phyloP scores from a whole-genome alignment of 2,113 vertebrate genomes.

The Malurus melanocephalus region DNA sequence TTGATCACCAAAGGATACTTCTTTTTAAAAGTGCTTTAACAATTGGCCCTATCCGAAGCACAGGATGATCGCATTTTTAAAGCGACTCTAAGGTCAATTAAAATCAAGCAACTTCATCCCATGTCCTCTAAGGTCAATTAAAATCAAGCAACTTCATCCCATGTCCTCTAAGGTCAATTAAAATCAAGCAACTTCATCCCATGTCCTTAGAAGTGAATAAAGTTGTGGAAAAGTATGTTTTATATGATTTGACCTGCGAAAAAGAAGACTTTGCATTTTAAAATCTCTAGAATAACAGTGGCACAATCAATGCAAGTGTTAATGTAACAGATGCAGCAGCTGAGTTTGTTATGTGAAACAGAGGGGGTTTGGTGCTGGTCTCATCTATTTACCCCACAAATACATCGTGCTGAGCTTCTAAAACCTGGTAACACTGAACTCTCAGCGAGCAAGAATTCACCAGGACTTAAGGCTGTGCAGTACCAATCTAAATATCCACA shows the following conservation, averaged over 20 bases:
- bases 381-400: not conserved
- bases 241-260: not conserved
- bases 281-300: not conserved
- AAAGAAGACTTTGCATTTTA: not conserved
- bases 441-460: not conserved
- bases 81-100: not conserved
- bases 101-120: not conserved
- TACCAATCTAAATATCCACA: not conserved
- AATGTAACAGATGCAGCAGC: not conserved
- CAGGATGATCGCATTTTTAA: not conserved
- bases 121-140: not conserved
- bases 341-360: not conserved
- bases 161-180: not conserved
- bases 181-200: not conserved
- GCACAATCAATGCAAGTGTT: not conserved
- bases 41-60: not conserved
- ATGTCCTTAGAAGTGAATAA: not conserved
- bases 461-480: not conserved
- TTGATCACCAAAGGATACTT: not conserved
- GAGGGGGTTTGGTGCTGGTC: not conserved
- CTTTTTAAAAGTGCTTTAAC: not conserved
- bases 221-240: not conserved
- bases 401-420: not conserved
- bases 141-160: not conserved
- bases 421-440: not conserved